Evolutionary conservation across 2,113 vertebrate species (phyloP).

Genomic region (Amphilophus citrinellus): DNA sequence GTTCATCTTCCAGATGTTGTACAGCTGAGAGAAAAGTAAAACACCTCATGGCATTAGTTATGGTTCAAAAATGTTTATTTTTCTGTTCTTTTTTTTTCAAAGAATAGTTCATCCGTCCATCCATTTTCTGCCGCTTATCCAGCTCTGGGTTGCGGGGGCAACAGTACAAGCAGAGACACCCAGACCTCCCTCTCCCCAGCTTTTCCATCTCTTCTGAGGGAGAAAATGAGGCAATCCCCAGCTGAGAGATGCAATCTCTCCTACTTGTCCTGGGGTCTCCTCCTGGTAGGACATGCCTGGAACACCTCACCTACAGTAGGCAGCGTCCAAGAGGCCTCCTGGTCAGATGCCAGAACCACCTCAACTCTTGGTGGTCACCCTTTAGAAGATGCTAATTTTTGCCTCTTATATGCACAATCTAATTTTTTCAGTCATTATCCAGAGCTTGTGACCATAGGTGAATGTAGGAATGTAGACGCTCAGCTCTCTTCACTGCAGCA

Average conservation of each 20-base stretch:
- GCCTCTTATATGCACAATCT: neutral
- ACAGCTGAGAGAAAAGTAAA: constrained; percentile 26
- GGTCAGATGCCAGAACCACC: neutral
- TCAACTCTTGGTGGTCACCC: neutral
- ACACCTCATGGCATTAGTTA: constrained; percentile 17
- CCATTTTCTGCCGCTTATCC: neutral
- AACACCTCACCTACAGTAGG: neutral
- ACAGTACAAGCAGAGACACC: too few species aligned
- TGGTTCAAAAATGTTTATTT: neutral
- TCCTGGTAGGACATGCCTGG: neutral
- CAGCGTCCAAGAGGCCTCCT: neutral
- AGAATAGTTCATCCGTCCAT: neutral
- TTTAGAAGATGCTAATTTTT: neutral
- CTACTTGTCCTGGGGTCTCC: neutral
- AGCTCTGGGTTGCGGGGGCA: neutral
- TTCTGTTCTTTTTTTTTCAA: neutral
- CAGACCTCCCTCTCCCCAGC: neutral
- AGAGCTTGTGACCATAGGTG: too few species aligned
- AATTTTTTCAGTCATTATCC: too few species aligned
- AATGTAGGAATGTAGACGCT: too few species aligned
- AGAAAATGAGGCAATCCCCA: neutral
- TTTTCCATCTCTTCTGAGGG: neutral
- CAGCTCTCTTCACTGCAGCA: too few species aligned
- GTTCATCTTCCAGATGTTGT: constrained; percentile 52
- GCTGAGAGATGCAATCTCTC: too few species aligned